Evolutionary conservation across 2,888 invertebrate species (phyloP), one percentile per base, ranked within the genome.

Genomic region (Tenthredo amoena): DNA sequence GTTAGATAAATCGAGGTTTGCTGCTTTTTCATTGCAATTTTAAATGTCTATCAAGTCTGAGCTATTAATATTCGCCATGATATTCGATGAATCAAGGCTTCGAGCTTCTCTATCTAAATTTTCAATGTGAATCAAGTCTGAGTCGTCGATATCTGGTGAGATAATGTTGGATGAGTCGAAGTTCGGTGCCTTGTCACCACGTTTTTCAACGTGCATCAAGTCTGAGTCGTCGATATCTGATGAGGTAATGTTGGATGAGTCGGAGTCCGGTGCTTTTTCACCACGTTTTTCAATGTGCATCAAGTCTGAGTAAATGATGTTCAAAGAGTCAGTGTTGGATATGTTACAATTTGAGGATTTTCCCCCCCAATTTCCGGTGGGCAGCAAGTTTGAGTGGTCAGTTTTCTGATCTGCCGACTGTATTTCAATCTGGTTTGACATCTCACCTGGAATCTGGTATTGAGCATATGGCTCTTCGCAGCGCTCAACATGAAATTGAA

Each of bases 401-500:
- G 34, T 81, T 58, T 81, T n/a, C 12, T 34, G 34, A 31, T 26
- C 37, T 65, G 58, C 37, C 3, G 81, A 37, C 18, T 81, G 58
- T 62, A 21, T 81, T 65, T 62, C 12, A 40, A 58, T 18, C 21
- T 81, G 21, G 34, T 58, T 81, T 15, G 62, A 65, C 26, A 5
- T 31, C 10, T 58, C 81, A 43, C n/a, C 58, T 26, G 58, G 31
- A 21, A 47, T 74, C n/a, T 58, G 12, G 18, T 34, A 37, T 81
- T 58, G 58, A 34, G 34, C 37, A 62, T 34, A 21, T 81, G 58
- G 81, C 34, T 74, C 26, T 47, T 40, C 26, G 26, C 74, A 74
- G 21, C 74, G 74, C 12, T 43, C 43, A 74, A 74, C 74, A 47
- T 74, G 26, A 26, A 34, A 37, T n/a, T 74, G 74, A 74, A 74